These are phyloP conservation scores for Labeo calbasu DNA, from an alignment of 2,797 vertebrate genomes.

Conservation along the genomic window DNA sequence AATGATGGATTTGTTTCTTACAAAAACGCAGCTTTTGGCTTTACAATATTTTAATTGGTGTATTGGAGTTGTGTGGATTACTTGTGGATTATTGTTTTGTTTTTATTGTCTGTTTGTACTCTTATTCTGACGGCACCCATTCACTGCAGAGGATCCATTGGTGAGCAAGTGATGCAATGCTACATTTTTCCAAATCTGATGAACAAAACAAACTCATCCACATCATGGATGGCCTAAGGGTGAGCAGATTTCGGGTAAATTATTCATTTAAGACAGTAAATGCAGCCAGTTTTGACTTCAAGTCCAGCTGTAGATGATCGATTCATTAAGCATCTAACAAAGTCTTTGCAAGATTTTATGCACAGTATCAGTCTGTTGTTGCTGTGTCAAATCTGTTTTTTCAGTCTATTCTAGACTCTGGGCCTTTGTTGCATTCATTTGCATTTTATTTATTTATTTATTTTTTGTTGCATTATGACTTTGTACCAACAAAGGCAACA, in stretches of 20 bases:
- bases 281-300: not conserved
- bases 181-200: not conserved
- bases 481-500: constrained; percentile 18
- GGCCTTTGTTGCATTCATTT: constrained; percentile 21
- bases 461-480: not conserved
- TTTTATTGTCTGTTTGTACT: not conserved
- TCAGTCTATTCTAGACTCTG: not conserved
- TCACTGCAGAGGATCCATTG: not conserved
- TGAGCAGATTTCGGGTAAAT: not conserved
- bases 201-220: no score
- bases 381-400: not conserved
- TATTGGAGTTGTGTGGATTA: not conserved
- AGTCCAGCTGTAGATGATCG: not conserved
- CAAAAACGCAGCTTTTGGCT: no score
- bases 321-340: not conserved
- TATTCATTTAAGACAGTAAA: not conserved
- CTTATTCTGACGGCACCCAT: not conserved
- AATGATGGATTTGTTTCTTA: no score
- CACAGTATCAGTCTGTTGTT: not conserved
- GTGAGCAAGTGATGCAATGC: not conserved
- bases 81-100: not conserved
- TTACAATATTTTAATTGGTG: no score
- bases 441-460: not conserved
- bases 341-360: not conserved
- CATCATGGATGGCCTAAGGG: no score